Evolutionary conservation across 2,113 vertebrate species (phyloP).

Genomic region (Rallus limicola): DNA sequence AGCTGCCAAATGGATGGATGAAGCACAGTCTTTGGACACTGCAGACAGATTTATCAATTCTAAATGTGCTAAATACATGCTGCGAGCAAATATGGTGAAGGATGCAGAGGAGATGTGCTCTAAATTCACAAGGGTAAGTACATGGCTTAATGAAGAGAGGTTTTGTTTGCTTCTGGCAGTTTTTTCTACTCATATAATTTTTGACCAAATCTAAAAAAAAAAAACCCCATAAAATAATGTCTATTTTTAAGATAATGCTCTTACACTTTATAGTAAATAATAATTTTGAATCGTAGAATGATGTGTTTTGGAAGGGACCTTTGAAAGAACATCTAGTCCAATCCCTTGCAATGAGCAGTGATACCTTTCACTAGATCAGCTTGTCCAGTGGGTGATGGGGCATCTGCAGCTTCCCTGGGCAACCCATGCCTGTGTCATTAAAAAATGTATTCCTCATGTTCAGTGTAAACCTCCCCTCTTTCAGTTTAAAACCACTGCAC

Average conservation of each 20-base stretch:
- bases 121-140: slow-evolving; percentile 80
- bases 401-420: neutral
- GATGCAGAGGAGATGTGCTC: slow-evolving; percentile 84
- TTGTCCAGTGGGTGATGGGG: neutral
- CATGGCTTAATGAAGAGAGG: neutral
- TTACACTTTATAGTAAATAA: neutral
- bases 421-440: neutral
- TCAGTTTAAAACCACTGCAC: neutral
- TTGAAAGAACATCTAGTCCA: neutral
- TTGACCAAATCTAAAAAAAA: neutral
- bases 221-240: too few relatives aligned
- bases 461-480: neutral
- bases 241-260: neutral
- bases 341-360: rapidly evolving
- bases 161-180: neutral
- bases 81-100: slow-evolving; percentile 81
- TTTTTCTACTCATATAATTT: neutral
- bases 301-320: neutral
- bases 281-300: neutral
- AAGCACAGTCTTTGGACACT: slow-evolving; percentile 83
- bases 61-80: slow-evolving; percentile 83
- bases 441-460: neutral
- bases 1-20: slow-evolving; percentile 83
- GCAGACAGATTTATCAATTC: slow-evolving; percentile 83
- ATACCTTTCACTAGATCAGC: neutral